Conservation (phyloP, 2,888 invertebrate species). For the Philaethria dido region DNA sequence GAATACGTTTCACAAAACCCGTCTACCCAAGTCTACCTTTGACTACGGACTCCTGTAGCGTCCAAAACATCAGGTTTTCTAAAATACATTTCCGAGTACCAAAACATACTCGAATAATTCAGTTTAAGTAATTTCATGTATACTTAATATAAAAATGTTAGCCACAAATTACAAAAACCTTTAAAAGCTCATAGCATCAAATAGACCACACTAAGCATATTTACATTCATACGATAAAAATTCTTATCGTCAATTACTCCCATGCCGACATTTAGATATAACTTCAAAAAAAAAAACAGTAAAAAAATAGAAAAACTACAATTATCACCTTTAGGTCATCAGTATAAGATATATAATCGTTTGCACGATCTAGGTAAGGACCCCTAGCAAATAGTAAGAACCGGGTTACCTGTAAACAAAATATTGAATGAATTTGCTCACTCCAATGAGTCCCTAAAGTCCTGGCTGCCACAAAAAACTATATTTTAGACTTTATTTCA, state of each 20-base stretch:
- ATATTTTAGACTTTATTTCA: constrained; percentile 17
- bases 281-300: not conserved
- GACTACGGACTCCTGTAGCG: too few relatives aligned
- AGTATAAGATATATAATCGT: constrained; percentile 2
- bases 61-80: too few relatives aligned
- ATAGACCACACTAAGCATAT: constrained; percentile 10
- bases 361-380: not conserved
- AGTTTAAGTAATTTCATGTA: too few relatives aligned
- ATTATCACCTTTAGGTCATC: not conserved
- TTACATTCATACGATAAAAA: constrained; percentile 4
- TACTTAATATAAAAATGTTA: too few relatives aligned
- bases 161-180: too few relatives aligned
- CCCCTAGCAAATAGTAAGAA: constrained; percentile 28
- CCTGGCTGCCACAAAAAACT: not conserved
- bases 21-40: too few relatives aligned
- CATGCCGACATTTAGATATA: not conserved
- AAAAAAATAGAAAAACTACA: not conserved
- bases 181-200: too few relatives aligned
- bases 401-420: constrained; percentile 37
- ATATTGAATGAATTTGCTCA: constrained; percentile 30
- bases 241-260: constrained; percentile 3
- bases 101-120: too few relatives aligned
- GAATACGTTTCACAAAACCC: too few relatives aligned
- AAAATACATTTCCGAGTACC: too few relatives aligned
- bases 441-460: constrained; percentile 23